These are phyloP conservation scores for Choloepus didactylus DNA, from an alignment of 2,797 vertebrate species.

Conservation along the genomic window DNA sequence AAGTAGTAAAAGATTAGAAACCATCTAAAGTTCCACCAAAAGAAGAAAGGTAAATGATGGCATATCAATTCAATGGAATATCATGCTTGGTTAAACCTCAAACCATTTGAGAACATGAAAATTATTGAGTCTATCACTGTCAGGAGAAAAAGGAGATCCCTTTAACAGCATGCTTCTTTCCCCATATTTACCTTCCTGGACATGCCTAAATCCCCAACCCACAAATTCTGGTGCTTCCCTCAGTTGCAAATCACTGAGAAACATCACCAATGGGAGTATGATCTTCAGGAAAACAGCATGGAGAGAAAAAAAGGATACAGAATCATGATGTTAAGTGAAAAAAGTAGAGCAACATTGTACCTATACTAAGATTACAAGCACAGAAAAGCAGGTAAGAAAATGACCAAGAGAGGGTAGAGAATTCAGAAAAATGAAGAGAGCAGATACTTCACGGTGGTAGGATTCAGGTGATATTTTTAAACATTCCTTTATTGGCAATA, in stretches of 20 bases:
- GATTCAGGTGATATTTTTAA: not conserved
- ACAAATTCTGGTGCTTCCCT: not conserved
- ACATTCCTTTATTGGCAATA: not conserved
- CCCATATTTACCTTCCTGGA: not conserved
- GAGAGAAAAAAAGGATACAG: constrained; percentile 2
- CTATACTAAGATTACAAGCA: not conserved
- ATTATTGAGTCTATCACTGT: not conserved
- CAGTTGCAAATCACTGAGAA: not conserved
- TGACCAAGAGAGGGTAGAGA: not conserved
- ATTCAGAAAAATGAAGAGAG: not conserved
- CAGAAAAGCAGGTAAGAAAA: not conserved
- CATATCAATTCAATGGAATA: not conserved
- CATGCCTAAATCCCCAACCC: not conserved
- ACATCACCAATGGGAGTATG: not conserved
- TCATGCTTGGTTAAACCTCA: not conserved
- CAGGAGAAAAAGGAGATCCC: not conserved
- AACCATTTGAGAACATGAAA: not conserved
- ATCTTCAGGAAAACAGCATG: not conserved
- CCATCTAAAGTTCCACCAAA: not conserved
- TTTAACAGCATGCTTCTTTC: not conserved
- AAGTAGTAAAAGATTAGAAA: constrained; percentile 40
- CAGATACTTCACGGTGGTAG: not conserved
- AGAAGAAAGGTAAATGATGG: not conserved
- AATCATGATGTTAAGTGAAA: not conserved
- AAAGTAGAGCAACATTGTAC: not conserved